Conservation (phyloP, 2,797 vertebrate species). For the Enteromius treurensis region DNA sequence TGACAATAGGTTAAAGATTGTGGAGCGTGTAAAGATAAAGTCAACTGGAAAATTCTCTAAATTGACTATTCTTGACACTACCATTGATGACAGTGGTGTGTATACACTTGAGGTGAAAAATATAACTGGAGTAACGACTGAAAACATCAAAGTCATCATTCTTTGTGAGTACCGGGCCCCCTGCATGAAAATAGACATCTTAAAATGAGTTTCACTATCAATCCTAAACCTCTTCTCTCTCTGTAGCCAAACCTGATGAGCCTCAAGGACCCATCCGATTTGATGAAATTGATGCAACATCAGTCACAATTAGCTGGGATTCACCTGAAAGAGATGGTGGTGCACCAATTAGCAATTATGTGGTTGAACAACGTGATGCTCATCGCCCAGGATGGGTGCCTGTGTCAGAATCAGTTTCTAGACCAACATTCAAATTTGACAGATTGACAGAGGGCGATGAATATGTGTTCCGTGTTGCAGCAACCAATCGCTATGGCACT, state of each 20-base stretch:
- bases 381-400: constrained; percentile 98
- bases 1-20: constrained; percentile 87
- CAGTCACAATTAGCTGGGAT: constrained; percentile 91
- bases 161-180: constrained; percentile 84
- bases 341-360: constrained; percentile 90
- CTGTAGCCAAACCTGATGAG: constrained; percentile 92
- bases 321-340: constrained; percentile 91
- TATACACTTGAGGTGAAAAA: constrained; percentile 95
- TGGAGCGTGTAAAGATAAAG: constrained; percentile 89
- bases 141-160: constrained; percentile 90
- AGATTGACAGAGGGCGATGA: constrained; percentile 93
- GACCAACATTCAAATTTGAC: constrained; percentile 89
- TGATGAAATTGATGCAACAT: constrained; percentile 92
- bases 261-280: constrained; percentile 88
- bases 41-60: constrained; percentile 86
- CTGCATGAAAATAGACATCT: not conserved
- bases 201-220: not conserved
- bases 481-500: constrained; percentile 93
- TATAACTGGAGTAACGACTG: constrained; percentile 82
- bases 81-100: constrained; percentile 90
- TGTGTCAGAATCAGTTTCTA: constrained; percentile 91
- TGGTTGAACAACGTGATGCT: constrained; percentile 95
- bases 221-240: not conserved
- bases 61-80: constrained; percentile 89
- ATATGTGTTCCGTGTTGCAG: constrained; percentile 96